Percentiles rank a stretch among this genome's conserved stretches.
phyloP scores from a whole-genome alignment of 2,113 vertebrate genomes.

The Leuciscus idus region DNA sequence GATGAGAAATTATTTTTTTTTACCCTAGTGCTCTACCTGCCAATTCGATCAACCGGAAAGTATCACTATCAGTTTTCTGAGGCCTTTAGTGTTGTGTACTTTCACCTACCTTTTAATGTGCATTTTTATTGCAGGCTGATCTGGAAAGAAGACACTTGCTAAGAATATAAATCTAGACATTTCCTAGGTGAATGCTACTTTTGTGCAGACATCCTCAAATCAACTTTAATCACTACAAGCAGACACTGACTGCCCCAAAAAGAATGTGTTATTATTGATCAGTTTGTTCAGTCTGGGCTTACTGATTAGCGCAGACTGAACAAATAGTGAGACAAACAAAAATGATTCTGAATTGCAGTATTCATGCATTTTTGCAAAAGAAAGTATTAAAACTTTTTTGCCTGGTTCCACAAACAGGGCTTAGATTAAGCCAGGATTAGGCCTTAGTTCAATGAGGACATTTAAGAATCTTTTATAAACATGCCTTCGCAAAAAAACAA shows the following conservation, averaged over 20 bases:
- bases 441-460: too few relatives aligned
- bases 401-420: too few relatives aligned
- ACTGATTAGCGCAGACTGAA: constrained; percentile 1
- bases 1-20: background rate
- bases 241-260: background rate
- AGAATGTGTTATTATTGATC: constrained; percentile 28
- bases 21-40: background rate
- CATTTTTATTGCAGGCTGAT: background rate
- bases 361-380: background rate
- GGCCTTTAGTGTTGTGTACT: background rate
- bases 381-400: background rate
- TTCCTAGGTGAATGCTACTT: background rate
- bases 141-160: background rate
- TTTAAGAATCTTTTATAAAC: too few relatives aligned
- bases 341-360: background rate
- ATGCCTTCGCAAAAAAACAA: too few relatives aligned
- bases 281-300: background rate
- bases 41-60: background rate
- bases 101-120: background rate
- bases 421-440: too few relatives aligned
- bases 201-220: constrained; percentile 29
- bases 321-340: background rate
- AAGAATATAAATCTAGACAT: constrained; percentile 18
- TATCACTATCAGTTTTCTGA: background rate
- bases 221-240: constrained; percentile 12